Conservation (phyloP, 2,888 invertebrate species). For the Scaeva pyrastri region DNA sequence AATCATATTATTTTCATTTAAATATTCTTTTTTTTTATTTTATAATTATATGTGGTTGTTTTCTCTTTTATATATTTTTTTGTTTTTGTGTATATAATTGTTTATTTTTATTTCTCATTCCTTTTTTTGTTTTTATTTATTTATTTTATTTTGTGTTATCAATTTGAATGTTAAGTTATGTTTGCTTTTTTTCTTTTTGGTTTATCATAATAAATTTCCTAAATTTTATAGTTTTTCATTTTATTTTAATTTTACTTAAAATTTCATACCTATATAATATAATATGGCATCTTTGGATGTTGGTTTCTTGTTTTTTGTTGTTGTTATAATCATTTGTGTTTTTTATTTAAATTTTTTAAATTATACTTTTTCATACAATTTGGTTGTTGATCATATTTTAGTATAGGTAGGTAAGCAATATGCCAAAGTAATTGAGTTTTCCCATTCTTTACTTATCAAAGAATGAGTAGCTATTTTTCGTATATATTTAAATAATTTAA, state of each 20-base stretch:
- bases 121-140: slow-evolving; percentile 32
- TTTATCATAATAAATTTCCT: slow-evolving; percentile 61
- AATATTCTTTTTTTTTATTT: slow-evolving; percentile 42
- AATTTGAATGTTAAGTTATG: slow-evolving; percentile 60
- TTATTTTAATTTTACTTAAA: slow-evolving; percentile 33
- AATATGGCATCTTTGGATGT: slow-evolving; percentile 48
- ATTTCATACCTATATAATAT: slow-evolving; percentile 42
- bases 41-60: slow-evolving; percentile 51
- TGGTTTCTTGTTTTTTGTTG: slow-evolving; percentile 36
- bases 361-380: slow-evolving; percentile 38
- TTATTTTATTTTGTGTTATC: slow-evolving; percentile 53
- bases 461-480: slow-evolving; percentile 57
- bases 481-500: slow-evolving; percentile 34
- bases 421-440: slow-evolving; percentile 73
- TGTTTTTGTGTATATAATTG: slow-evolving; percentile 66
- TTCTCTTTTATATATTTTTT: slow-evolving; percentile 38
- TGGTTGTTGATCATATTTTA: slow-evolving; percentile 55
- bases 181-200: slow-evolving; percentile 17
- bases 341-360: slow-evolving; percentile 37
- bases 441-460: slow-evolving; percentile 59
- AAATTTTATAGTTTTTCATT: slow-evolving; percentile 57
- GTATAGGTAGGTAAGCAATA: slow-evolving; percentile 62
- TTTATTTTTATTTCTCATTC: slow-evolving; percentile 46
- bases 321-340: slow-evolving; percentile 21
- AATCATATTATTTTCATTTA: slow-evolving; percentile 42